These are phyloP conservation scores for Cheilosia vulpina DNA, from an alignment of 2,888 invertebrate species.

Conservation along the genomic window DNA sequence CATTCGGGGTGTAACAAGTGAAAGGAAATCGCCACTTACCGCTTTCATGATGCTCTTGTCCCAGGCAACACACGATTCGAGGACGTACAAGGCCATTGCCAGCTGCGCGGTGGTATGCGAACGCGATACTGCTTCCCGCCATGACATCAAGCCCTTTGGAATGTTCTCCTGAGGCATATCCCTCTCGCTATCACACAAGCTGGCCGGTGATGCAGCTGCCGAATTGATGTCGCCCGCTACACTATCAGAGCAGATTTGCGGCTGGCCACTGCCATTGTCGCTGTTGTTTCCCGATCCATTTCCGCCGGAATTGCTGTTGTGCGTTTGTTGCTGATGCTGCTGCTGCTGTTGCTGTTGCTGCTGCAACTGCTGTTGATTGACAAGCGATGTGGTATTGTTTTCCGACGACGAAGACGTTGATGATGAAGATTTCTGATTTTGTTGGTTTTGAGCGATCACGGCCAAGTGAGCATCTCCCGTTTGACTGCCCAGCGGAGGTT, in stretches of 20 bases:
- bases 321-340: constrained; percentile 81
- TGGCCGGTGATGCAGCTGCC: constrained; percentile 79
- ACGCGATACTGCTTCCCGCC: constrained; percentile 94
- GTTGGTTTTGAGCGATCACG: constrained; percentile 85
- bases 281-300: constrained; percentile 81
- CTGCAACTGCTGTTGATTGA: constrained; percentile 80
- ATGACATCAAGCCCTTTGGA: constrained; percentile 89
- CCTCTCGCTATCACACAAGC: constrained; percentile 82
- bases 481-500: constrained; percentile 91
- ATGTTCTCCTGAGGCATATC: constrained; percentile 82
- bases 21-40: constrained; percentile 87
- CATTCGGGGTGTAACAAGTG: constrained; percentile 24
- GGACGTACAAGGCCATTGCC: constrained; percentile 93
- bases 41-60: constrained; percentile 99
- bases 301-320: constrained; percentile 78
- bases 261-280: constrained; percentile 78
- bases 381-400: constrained; percentile 81
- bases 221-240: constrained; percentile 61
- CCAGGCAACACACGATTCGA: constrained; percentile 98
- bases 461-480: constrained; percentile 87
- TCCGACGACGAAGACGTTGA: constrained; percentile 80
- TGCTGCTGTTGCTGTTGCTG: constrained; percentile 82
- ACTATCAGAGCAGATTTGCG: constrained; percentile 53
- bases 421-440: constrained; percentile 79
- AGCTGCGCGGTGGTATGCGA: constrained; percentile 95